phyloP scores from a whole-genome alignment of 2,113 vertebrate species.

The Myanophis thanlyinensis region DNA sequence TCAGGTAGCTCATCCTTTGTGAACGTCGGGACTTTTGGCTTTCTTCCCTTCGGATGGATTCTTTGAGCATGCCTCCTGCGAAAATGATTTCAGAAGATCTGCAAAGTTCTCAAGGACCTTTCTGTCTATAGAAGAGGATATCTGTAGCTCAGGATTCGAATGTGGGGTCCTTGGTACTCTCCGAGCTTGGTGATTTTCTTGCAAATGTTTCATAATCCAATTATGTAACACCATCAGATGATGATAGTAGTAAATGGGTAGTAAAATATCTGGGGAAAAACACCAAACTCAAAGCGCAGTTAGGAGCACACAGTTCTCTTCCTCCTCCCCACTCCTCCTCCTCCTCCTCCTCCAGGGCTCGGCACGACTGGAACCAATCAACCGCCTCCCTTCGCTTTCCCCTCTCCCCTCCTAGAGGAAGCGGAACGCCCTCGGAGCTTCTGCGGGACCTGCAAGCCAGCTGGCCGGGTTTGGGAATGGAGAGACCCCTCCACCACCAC shows the following conservation, averaged over 20 bases:
- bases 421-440: background rate
- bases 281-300: too few species aligned
- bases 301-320: too few species aligned
- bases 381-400: too few species aligned
- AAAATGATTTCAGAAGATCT: background rate
- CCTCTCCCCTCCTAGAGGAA: background rate
- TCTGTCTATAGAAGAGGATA: too few species aligned
- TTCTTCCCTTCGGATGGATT: slow-evolving; percentile 54
- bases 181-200: too few species aligned
- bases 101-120: background rate
- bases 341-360: background rate
- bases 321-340: background rate
- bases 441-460: background rate
- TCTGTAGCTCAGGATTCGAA: too few species aligned
- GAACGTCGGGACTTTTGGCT: slow-evolving; percentile 32
- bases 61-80: slow-evolving; percentile 64
- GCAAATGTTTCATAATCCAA: too few species aligned
- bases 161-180: too few species aligned
- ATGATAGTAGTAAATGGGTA: too few species aligned
- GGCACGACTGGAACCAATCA: background rate
- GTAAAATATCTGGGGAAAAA: too few species aligned
- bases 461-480: background rate
- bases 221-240: too few species aligned
- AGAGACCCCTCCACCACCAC: background rate
- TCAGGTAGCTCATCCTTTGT: slow-evolving; percentile 54